phyloP scores from a whole-genome alignment of 2,888 invertebrate genomes.

The Chirona hameri region DNA sequence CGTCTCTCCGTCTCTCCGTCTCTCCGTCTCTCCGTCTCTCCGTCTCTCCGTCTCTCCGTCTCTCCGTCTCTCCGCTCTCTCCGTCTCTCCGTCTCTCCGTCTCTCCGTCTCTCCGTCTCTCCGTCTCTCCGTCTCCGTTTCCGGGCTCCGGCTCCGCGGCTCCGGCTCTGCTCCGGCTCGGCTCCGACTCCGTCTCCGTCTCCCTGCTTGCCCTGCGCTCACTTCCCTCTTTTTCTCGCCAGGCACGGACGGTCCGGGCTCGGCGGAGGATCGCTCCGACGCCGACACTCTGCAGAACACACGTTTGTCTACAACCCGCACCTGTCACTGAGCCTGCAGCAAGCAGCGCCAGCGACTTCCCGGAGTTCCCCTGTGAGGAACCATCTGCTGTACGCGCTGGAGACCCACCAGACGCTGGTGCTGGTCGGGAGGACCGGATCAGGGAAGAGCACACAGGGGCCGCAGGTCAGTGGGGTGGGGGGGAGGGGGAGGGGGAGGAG shows the following conservation, averaged over 20 bases:
- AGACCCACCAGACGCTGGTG: slow-evolving; percentile 65
- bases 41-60: no score
- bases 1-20: no score
- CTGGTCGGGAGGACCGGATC: slow-evolving; percentile 87
- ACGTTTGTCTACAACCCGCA: slow-evolving; percentile 80
- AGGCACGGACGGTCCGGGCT: neutral
- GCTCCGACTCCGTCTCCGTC: no score
- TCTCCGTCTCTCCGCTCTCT: no score
- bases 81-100: no score
- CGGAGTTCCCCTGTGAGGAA: slow-evolving; percentile 77
- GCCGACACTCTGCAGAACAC: slow-evolving; percentile 56
- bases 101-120: no score
- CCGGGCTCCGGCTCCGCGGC: no score
- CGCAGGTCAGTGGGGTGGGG: slow-evolving; percentile 63
- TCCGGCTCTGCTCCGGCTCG: no score
- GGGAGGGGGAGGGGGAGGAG: neutral
- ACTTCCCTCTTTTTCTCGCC: neutral
- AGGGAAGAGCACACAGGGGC: slow-evolving; percentile 93
- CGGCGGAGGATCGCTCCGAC: slow-evolving; percentile 52
- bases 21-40: no score
- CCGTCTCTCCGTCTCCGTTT: no score
- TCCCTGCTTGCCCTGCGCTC: no score
- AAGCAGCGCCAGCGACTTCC: slow-evolving; percentile 82
- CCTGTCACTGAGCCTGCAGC: slow-evolving; percentile 73
- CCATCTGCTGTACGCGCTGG: slow-evolving; percentile 83